Evolutionary conservation across 2,113 vertebrate genomes (phyloP).

Genomic region (Larimichthys polyactis): DNA sequence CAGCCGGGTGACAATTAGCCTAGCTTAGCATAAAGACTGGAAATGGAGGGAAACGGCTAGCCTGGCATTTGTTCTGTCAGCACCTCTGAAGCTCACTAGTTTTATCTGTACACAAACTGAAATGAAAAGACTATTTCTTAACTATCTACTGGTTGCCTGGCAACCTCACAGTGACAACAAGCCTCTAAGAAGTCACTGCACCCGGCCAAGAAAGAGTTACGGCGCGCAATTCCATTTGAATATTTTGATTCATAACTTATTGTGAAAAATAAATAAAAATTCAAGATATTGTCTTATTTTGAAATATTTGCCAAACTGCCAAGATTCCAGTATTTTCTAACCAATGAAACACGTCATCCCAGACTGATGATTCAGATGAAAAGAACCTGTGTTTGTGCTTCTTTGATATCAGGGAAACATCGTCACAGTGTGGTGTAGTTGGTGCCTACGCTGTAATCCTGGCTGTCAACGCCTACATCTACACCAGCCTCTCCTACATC

Average conservation of each 20-base stretch:
- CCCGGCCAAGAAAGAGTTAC: no score
- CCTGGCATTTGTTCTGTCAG: not conserved
- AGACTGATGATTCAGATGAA: not conserved
- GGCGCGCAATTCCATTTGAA: not conserved
- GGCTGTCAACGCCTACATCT: slow-evolving; percentile 89
- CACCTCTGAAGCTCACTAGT: no score
- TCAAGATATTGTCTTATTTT: not conserved
- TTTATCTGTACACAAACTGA: no score
- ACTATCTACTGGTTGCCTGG: no score
- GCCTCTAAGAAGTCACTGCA: not conserved
- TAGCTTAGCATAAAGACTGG: not conserved
- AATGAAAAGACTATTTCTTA: no score
- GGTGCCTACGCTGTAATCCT: slow-evolving; percentile 90
- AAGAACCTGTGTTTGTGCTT: not conserved
- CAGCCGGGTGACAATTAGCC: not conserved
- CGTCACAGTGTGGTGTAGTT: slow-evolving; percentile 86
- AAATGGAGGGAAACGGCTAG: not conserved
- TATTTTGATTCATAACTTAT: not conserved
- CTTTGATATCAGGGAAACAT: slow-evolving; percentile 89
- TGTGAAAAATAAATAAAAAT: not conserved
- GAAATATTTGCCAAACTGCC: not conserved
- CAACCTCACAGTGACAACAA: not conserved
- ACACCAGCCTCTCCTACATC: slow-evolving; percentile 94
- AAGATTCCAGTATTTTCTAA: not conserved
- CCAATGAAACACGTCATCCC: not conserved